Conservation (phyloP, 2,113 vertebrate species). For the Triplophysa siluroides region DNA sequence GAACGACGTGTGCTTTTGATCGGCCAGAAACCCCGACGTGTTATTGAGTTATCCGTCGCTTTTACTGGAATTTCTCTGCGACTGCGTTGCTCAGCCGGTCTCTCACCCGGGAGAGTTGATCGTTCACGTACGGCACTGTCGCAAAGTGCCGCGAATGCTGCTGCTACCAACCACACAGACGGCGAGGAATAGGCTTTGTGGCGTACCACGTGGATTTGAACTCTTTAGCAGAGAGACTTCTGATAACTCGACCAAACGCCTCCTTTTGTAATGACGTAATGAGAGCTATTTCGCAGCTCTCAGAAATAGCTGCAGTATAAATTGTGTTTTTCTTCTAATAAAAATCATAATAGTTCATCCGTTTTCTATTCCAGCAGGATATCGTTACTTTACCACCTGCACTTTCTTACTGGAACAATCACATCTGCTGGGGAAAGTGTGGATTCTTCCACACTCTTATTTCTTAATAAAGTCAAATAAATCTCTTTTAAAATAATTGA, state of each 20-base stretch:
- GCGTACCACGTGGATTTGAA: constrained; percentile 68
- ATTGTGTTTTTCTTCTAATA: too few species aligned
- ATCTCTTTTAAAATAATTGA: too few species aligned
- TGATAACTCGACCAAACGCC: not conserved
- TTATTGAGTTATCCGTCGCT: constrained; percentile 51
- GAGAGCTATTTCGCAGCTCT: too few species aligned
- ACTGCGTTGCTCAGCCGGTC: constrained; percentile 78
- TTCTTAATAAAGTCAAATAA: too few species aligned
- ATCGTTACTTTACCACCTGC: too few species aligned
- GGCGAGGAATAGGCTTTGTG: constrained; percentile 42
- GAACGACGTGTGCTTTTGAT: constrained; percentile 34
- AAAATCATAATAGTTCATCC: too few species aligned
- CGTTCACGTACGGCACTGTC: constrained; percentile 72
- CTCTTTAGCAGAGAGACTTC: constrained; percentile 32
- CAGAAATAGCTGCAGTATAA: too few species aligned
- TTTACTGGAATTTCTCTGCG: constrained; percentile 61
- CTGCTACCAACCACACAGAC: constrained; percentile 6
- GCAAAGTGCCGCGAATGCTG: constrained; percentile 69
- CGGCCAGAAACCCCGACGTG: constrained; percentile 22
- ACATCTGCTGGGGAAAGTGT: too few species aligned
- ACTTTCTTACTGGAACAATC: too few species aligned
- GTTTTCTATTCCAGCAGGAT: too few species aligned
- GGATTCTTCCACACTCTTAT: too few species aligned
- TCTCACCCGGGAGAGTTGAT: constrained; percentile 71
- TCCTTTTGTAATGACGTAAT: not conserved